These are phyloP conservation scores for Tonatia bakeri DNA, from an alignment of 2,113 vertebrate species.

Conservation along the genomic window DNA sequence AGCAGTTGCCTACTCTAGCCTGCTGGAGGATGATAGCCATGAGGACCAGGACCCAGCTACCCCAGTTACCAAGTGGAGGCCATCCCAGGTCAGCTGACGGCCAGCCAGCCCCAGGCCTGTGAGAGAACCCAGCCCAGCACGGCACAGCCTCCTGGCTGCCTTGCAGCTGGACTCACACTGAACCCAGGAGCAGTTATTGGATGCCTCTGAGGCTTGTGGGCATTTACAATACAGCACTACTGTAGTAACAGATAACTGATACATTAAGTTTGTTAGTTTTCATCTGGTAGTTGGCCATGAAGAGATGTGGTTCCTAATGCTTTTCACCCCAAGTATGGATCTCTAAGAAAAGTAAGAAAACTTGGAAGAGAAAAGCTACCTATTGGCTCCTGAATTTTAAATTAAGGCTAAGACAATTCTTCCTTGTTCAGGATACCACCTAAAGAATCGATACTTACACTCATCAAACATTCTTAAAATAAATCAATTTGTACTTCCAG, in stretches of 20 bases:
- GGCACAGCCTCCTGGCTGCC: not conserved
- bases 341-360: not conserved
- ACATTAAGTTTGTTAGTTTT: not conserved
- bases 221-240: not conserved
- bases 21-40: not conserved
- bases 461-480: not conserved
- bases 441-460: not conserved
- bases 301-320: not conserved
- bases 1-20: not conserved
- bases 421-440: not conserved
- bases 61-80: not conserved
- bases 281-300: not conserved
- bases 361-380: not conserved
- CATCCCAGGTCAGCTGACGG: not conserved
- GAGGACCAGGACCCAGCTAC: not conserved
- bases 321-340: not conserved
- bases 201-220: not conserved
- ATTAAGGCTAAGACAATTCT: not conserved
- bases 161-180: not conserved
- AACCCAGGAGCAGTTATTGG: fast-evolving
- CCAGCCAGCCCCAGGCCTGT: not conserved
- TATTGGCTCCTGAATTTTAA: not conserved
- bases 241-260: not conserved
- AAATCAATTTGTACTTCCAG: not conserved
- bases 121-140: not conserved